Evolutionary conservation across 2,888 invertebrate genomes (phyloP).

Genomic region (Epsilonema sp.): DNA sequence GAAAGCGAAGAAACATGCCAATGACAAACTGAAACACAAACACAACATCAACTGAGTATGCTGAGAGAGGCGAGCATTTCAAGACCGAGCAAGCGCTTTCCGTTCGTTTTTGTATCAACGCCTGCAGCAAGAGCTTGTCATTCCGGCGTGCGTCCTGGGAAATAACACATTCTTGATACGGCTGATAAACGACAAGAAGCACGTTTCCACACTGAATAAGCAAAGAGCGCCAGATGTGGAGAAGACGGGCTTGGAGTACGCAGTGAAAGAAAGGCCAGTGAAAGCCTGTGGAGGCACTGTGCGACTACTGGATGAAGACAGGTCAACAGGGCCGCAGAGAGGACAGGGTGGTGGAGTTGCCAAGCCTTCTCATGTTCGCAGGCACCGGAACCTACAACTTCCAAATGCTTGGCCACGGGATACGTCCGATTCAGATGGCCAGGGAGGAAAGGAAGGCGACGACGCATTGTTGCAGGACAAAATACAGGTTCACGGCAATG

Average conservation of each 20-base stretch:
- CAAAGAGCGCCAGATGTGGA: slow-evolving; percentile 4
- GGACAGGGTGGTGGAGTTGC: too few relatives aligned
- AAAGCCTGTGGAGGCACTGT: slow-evolving; percentile 24
- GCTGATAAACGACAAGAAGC: slow-evolving; percentile 26
- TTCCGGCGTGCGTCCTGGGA: too few relatives aligned
- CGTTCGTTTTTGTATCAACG: too few relatives aligned
- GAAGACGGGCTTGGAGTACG: slow-evolving; percentile 26
- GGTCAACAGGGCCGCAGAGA: too few relatives aligned
- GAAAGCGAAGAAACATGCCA: too few relatives aligned
- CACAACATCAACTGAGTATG: too few relatives aligned
- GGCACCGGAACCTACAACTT: slow-evolving; percentile 27
- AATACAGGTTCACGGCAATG: slow-evolving; percentile 23
- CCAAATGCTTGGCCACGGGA: slow-evolving; percentile 28
- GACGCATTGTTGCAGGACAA: slow-evolving; percentile 33
- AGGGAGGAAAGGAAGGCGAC: slow-evolving; percentile 37
- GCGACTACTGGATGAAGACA: too few relatives aligned
- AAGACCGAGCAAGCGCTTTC: too few relatives aligned
- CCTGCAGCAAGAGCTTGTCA: too few relatives aligned
- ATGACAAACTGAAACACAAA: too few relatives aligned
- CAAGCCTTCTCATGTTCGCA: slow-evolving; percentile 19
- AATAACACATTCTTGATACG: slow-evolving; percentile 31
- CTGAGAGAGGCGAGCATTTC: too few relatives aligned
- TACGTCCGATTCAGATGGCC: slow-evolving; percentile 31
- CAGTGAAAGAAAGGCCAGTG: slow-evolving; percentile 26
- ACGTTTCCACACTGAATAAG: slow-evolving; percentile 23